Base-by-base conservation (phyloP, 2,888 invertebrate genomes). In the Ctena decussata region DNA sequence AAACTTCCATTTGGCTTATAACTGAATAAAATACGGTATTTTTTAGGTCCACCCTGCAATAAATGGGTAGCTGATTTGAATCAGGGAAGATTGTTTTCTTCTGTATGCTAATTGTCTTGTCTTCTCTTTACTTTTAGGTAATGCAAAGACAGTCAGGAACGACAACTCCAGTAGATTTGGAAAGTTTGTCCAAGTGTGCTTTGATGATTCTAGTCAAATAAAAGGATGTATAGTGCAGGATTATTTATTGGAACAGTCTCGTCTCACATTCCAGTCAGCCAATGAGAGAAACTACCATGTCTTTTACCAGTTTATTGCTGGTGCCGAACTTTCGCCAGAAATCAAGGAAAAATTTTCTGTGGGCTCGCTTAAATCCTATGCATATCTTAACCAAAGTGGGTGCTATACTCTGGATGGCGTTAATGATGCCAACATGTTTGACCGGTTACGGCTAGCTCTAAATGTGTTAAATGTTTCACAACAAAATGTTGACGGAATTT, bases 151-250 rank as follows among this genome's bases (percentile, higher is more conserved):
- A 24, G 97, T 98, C 80, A 97, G 98, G 94, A 99, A 99, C 96
- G 99, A 99, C 96, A 99, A 99, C 96, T 99, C 98, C 95, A 98
- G 98, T 92, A 97, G 99, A 86, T 99, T 99, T 95, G 99, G 99
- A 90, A 99, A 99, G 96, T 98, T 98, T 95, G 97, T 99, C 92
- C 98, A 99, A 96, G 98, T 99, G 69, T 98, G 98, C 95, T 99
- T 99, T 96, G 98, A 98, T 96, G 97, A 98, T 96, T 92, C 96
- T 96, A 96, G 89, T 65, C 93, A 94, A 77, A 94, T 94, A 80
- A 94, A 93, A 83, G 94, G 94, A 60, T 94, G 94, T 88, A 93
- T 94, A 77, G 93, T 95, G 41, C 93, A 97, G 97, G 99, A 99
- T 96, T 99, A 99, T 96, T 97, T 99, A 39, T 96, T 99, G 91